Conservation (phyloP, 2,888 invertebrate species). For the Parnassius orleans region DNA sequence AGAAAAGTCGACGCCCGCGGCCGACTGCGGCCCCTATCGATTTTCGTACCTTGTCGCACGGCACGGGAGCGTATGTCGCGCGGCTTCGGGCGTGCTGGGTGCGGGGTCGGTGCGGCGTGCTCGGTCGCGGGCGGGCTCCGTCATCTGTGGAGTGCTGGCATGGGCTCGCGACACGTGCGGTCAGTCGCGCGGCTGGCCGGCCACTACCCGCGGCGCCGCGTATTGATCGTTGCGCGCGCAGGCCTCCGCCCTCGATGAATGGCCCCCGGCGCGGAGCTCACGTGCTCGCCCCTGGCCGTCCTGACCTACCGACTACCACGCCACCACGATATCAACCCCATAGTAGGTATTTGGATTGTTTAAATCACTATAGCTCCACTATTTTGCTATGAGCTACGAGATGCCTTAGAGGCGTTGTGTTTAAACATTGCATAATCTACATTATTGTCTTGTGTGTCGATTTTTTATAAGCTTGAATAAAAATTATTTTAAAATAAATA, state of each 20-base stretch:
- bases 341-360: constrained; percentile 5
- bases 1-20: constrained; percentile 29
- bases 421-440: too few species aligned
- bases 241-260: constrained; percentile 64
- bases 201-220: constrained; percentile 65
- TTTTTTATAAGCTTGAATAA: too few species aligned
- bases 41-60: constrained; percentile 68
- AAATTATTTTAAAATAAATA: too few species aligned
- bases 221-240: constrained; percentile 67
- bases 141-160: constrained; percentile 78
- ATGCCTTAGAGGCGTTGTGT: too few species aligned
- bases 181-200: constrained; percentile 64
- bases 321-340: constrained; percentile 31
- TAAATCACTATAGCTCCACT: not conserved
- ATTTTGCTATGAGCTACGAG: too few species aligned
- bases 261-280: constrained; percentile 71
- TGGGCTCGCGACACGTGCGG: constrained; percentile 63
- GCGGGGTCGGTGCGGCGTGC: constrained; percentile 56
- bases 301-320: constrained; percentile 39
- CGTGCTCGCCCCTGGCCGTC: constrained; percentile 55
- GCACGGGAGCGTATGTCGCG: constrained; percentile 42
- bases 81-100: constrained; percentile 55
- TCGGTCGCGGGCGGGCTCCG: constrained; percentile 75
- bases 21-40: constrained; percentile 61
- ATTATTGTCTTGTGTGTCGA: too few species aligned